These are phyloP conservation scores for Varecia variegata DNA, from an alignment of 2,797 vertebrate species.

Conservation along the genomic window DNA sequence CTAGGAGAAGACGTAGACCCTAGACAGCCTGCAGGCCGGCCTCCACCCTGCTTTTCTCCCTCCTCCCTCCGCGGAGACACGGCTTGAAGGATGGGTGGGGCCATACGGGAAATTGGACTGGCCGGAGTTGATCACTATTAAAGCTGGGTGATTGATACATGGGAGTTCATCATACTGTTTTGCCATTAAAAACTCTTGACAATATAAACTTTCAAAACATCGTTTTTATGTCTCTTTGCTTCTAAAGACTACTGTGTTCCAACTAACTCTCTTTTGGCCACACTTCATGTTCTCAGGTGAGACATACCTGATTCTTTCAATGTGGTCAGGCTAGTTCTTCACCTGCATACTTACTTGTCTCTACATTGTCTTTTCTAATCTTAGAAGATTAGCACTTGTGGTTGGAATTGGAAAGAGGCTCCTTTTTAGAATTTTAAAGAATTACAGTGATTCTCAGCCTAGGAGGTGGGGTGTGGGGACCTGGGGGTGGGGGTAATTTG, in stretches of 20 bases:
- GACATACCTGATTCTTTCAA: neutral
- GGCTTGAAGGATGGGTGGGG: neutral
- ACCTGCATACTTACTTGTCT: neutral
- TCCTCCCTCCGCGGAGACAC: neutral
- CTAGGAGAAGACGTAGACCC: neutral
- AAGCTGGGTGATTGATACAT: neutral
- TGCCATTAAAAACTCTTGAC: neutral
- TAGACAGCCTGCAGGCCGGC: neutral
- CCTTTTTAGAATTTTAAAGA: neutral
- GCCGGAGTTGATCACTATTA: neutral
- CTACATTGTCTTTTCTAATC: neutral
- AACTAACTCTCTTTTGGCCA: neutral
- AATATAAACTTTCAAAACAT: neutral
- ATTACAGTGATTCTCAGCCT: neutral
- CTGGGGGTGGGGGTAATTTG: neutral
- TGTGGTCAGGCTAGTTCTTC: neutral
- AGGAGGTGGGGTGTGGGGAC: neutral
- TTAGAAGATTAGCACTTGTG: neutral
- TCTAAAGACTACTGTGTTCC: neutral
- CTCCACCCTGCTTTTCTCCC: too few species aligned
- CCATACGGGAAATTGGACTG: neutral
- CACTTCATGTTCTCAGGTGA: neutral
- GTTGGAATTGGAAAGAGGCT: neutral
- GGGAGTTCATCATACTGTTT: neutral
- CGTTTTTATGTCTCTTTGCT: neutral